Evolutionary conservation across 1,140 invertebrate species (phyloP).

Genomic region (Drosophila nigromelanica): DNA sequence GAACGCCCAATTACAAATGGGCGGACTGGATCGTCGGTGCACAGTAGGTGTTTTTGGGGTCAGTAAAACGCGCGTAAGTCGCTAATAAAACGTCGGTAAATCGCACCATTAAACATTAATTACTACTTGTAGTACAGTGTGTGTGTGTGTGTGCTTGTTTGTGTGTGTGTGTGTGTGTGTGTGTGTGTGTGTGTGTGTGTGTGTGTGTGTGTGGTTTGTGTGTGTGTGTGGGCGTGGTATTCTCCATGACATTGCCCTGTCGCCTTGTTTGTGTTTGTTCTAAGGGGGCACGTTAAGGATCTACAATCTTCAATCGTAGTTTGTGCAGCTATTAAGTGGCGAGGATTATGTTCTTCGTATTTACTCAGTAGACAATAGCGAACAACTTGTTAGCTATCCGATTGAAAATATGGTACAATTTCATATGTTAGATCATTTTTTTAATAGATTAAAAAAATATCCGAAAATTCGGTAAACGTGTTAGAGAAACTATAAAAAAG

Average conservation of each 20-base stretch:
- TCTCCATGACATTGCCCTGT: not conserved
- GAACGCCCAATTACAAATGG: not conserved
- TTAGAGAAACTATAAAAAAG: too few species aligned
- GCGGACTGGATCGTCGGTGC: not conserved
- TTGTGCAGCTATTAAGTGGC: constrained; percentile 10
- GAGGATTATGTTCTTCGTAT: constrained; percentile 10
- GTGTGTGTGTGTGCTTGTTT: constrained; percentile 5
- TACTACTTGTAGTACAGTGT: constrained; percentile 23
- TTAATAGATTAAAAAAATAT: too few species aligned
- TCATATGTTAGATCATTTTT: too few species aligned
- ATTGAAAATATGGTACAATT: not conserved
- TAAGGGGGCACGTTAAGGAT: not conserved
- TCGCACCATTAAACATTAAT: constrained; percentile 69
- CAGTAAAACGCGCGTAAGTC: constrained; percentile 41
- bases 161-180: constrained; percentile 14
- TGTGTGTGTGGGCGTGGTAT: constrained; percentile 25
- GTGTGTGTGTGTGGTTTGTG: constrained; percentile 20
- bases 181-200: constrained; percentile 34
- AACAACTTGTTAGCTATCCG: not conserved
- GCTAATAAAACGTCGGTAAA: constrained; percentile 59
- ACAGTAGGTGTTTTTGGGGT: constrained; percentile 12
- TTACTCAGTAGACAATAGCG: constrained; percentile 12
- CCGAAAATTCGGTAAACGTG: too few species aligned
- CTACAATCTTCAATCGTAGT: constrained; percentile 10
- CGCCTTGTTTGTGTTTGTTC: constrained; percentile 7